Base-by-base conservation (phyloP, 2,888 invertebrate genomes). In the Trichacis sp. region DNA sequence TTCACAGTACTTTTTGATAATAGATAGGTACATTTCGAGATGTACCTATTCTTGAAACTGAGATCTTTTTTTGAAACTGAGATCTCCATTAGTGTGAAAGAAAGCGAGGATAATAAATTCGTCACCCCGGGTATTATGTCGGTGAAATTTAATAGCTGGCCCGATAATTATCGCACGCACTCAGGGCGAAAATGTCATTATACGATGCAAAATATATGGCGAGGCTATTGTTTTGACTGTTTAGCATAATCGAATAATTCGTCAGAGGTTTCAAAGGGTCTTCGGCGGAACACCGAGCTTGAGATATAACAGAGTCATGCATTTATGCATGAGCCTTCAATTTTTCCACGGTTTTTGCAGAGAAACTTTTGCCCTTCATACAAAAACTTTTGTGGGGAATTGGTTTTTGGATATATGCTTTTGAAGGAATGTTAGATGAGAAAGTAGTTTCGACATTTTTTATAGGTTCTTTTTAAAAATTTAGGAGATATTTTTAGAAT, bases 211-310 rank as follows among this genome's bases (percentile, higher is more conserved):
- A 45, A 45, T 45, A 20, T 45, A 45, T 9, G 19, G 20, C 45
- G 20, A 3, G 6, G 45, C 45, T 20, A 45, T 45, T 45, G 45
- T 45, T 45, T 20, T 45, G 19, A 11, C 45, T 20, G 19, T 45
- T 45, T 20, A 45, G 45, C 45, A 45, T 45, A 45, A 45, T 8
- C 45, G 20, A 40, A 40, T 40, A 40, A 40, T 40, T 40, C 12
- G 45, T 9, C 45, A 45, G 20, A 3, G 19, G 12, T 45, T 17
- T 45, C 19, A 45, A 45, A 20, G 20, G 19, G 20, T 42, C 11
- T 15, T 42, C 17, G 36, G 36, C 11, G 36, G 2, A 36, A 36
- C 36, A 36, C 36, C 36, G 5, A 12, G 11, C 5, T n/a, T n/a
- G n/a, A n/a, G n/a, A n/a, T n/a, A 12, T 12, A 11, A 36, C 36